Evolutionary conservation across 2,113 vertebrate genomes (phyloP).

Genomic region (Paralichthys olivaceus): DNA sequence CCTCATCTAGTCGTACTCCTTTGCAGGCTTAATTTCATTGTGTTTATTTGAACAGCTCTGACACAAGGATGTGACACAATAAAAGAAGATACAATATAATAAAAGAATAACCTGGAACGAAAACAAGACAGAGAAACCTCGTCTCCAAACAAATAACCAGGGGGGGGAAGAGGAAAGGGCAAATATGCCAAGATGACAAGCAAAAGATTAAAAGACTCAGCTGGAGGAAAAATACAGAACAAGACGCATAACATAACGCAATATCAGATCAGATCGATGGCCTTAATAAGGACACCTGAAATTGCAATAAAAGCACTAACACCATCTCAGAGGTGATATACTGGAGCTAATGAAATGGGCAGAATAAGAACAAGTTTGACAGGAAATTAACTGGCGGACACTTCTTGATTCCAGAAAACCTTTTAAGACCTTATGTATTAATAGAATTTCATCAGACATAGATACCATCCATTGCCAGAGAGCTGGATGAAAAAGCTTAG

Average conservation of each 20-base stretch:
- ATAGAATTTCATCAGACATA: neutral
- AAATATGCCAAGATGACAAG: slow-evolving; percentile 38
- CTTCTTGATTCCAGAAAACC: neutral
- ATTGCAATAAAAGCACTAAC: neutral
- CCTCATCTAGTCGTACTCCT: neutral
- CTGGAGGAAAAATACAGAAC: neutral
- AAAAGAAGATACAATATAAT: slow-evolving; percentile 8
- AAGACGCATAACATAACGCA: slow-evolving; percentile 8
- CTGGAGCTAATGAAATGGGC: neutral
- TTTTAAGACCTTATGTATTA: slow-evolving; percentile 7
- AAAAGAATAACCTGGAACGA: slow-evolving; percentile 10
- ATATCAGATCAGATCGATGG: slow-evolving; percentile 2
- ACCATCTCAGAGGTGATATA: neutral
- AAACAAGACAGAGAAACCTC: neutral
- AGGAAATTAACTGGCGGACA: neutral
- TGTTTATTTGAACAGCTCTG: slow-evolving; percentile 7
- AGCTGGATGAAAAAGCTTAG: neutral
- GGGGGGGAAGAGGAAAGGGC: neutral
- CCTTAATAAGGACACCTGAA: neutral
- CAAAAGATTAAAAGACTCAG: slow-evolving; percentile 32
- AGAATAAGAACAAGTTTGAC: neutral
- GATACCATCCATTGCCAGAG: too few relatives aligned
- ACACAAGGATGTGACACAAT: neutral
- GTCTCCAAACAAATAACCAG: slow-evolving; percentile 29
- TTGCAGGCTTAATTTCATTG: slow-evolving; percentile 16